Evolutionary conservation across 1,140 invertebrate species (phyloP).

Genomic region (Odontomachus brunneus): DNA sequence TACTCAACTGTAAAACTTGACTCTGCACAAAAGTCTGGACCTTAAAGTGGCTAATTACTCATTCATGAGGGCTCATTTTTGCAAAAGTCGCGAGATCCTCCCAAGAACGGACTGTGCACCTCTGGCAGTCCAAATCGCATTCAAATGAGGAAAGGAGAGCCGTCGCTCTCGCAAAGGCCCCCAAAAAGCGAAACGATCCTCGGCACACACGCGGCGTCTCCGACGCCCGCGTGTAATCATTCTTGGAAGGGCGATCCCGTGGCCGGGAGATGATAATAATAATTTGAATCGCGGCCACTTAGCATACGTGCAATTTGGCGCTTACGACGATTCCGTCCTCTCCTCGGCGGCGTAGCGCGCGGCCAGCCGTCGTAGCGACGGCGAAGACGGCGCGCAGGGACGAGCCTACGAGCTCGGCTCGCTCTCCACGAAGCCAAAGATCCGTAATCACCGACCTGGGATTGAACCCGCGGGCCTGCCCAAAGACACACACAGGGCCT

Average conservation of each 20-base stretch:
- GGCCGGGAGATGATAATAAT: slow-evolving; percentile 80
- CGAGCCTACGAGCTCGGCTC: slow-evolving; percentile 19
- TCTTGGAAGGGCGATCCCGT: slow-evolving; percentile 78
- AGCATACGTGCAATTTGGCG: slow-evolving; percentile 82
- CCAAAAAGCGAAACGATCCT: slow-evolving; percentile 67
- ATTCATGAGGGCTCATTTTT: too few species aligned
- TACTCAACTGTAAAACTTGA: too few species aligned
- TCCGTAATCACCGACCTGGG: slow-evolving; percentile 59
- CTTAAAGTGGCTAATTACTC: too few species aligned
- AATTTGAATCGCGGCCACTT: slow-evolving; percentile 81
- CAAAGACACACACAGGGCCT: too few species aligned
- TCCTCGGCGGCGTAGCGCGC: slow-evolving; percentile 2
- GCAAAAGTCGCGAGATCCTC: neutral
- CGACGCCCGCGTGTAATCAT: slow-evolving; percentile 75
- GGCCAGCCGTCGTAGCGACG: slow-evolving; percentile 26
- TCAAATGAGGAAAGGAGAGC: slow-evolving; percentile 78
- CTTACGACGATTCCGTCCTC: slow-evolving; percentile 77
- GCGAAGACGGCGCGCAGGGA: slow-evolving; percentile 26
- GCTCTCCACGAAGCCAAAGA: slow-evolving; percentile 47
- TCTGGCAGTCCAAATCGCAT: slow-evolving; percentile 77
- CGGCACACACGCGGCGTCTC: slow-evolving; percentile 34
- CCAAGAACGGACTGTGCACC: slow-evolving; percentile 57
- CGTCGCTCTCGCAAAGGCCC: neutral
- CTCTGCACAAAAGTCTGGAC: too few species aligned
- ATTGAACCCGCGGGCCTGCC: slow-evolving; percentile 58